phyloP scores from a whole-genome alignment of 2,113 vertebrate genomes.

The Burhinus bistriatus region DNA sequence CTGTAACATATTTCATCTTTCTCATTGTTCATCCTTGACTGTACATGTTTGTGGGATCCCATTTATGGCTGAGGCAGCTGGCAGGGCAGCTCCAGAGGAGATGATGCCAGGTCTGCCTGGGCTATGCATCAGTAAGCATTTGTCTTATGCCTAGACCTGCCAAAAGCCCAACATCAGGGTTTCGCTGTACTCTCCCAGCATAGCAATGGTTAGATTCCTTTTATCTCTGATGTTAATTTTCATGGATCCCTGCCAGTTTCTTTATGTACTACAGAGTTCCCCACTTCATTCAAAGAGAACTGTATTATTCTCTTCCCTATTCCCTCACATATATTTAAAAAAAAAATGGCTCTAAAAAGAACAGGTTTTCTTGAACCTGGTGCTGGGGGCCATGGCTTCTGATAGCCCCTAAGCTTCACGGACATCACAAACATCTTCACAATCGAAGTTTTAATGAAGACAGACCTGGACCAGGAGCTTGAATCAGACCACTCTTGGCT shows the following conservation, averaged over 20 bases:
- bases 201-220: slow-evolving; percentile 51
- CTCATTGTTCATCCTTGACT: slow-evolving; percentile 40
- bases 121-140: not conserved
- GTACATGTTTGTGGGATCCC: slow-evolving; percentile 45
- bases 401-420: not conserved
- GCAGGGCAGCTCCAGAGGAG: slow-evolving; percentile 47
- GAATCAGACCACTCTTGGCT: not conserved
- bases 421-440: not conserved
- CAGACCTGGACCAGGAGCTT: not conserved
- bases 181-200: slow-evolving; percentile 49
- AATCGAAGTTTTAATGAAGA: not conserved
- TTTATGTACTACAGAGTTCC: slow-evolving; percentile 39
- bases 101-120: slow-evolving; percentile 46
- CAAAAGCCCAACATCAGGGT: slow-evolving; percentile 33
- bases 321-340: not conserved
- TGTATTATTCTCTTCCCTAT: not conserved
- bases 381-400: not conserved
- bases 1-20: not conserved
- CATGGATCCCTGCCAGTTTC: slow-evolving; percentile 26
- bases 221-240: slow-evolving; percentile 59
- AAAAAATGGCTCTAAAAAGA: not conserved
- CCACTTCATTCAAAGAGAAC: slow-evolving; percentile 9
- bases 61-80: slow-evolving; percentile 43
- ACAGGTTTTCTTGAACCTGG: not conserved
- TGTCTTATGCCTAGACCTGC: slow-evolving; percentile 61